These are phyloP conservation scores for Plodia interpunctella DNA, from an alignment of 1,140 invertebrate genomes.

Conservation along the genomic window DNA sequence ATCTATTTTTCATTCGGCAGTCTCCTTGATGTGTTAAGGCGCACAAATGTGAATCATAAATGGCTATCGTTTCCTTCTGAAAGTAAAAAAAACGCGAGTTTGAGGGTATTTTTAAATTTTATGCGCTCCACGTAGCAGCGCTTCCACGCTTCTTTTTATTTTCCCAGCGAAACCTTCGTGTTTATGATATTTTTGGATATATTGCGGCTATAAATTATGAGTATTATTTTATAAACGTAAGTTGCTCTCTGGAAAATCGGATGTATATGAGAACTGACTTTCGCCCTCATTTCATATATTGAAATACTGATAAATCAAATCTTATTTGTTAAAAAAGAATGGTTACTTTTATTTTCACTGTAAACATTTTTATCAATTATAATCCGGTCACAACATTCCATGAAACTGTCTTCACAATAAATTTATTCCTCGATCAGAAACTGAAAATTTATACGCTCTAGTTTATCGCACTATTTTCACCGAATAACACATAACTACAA, in stretches of 20 bases:
- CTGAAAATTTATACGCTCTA: not conserved
- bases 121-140: conserved; percentile 21
- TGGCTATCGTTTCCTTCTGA: conserved; percentile 51
- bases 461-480: not conserved
- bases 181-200: conserved; percentile 24
- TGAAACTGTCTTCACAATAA: too few relatives aligned
- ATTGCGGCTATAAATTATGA: conserved; percentile 24
- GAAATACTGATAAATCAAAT: not conserved
- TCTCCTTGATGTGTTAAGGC: conserved; percentile 50
- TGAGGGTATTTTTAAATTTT: conserved; percentile 24
- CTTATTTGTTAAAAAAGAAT: too few relatives aligned
- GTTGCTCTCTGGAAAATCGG: conserved; percentile 1
- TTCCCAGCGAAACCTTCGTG: conserved; percentile 13
- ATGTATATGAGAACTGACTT: not conserved
- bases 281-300: not conserved
- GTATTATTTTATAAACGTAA: conserved; percentile 5
- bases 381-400: too few relatives aligned
- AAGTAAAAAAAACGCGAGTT: conserved; percentile 21
- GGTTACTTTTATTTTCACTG: too few relatives aligned
- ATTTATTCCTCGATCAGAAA: too few relatives aligned
- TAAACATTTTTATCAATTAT: too few relatives aligned
- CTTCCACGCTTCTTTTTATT: conserved; percentile 25
- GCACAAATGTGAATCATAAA: conserved; percentile 64
- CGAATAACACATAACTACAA: not conserved
- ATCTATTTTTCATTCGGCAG: conserved; percentile 61